Conservation (phyloP, 1,140 invertebrate genomes). For the Calephelis virginiensis region DNA sequence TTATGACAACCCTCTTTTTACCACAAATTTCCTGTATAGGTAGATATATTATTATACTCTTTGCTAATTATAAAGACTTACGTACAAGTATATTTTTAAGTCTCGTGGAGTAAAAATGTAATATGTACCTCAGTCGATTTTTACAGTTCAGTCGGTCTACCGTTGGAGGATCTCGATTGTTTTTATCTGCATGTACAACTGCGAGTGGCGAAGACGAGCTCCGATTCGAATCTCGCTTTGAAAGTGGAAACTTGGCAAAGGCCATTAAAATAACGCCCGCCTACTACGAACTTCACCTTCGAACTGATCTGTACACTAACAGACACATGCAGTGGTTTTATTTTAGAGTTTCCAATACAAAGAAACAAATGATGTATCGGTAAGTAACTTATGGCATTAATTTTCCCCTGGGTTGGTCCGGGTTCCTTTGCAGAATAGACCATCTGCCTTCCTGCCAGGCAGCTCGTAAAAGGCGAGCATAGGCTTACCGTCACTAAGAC, state of each 20-base stretch:
- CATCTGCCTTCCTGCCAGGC: too few species aligned
- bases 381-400: slow-evolving; percentile 47
- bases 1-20: too few species aligned
- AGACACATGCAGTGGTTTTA: slow-evolving; percentile 97
- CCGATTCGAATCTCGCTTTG: slow-evolving; percentile 96
- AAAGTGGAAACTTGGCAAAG: slow-evolving; percentile 96
- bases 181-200: slow-evolving; percentile 76
- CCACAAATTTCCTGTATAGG: too few species aligned
- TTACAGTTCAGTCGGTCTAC: slow-evolving; percentile 91
- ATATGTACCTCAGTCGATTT: too few species aligned
- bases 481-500: too few species aligned
- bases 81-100: too few species aligned
- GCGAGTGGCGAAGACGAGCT: slow-evolving; percentile 82
- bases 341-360: slow-evolving; percentile 91
- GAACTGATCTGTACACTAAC: slow-evolving; percentile 95
- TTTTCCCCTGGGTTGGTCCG: too few species aligned
- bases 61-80: too few species aligned
- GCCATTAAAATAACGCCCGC: slow-evolving; percentile 93
- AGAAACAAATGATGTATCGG: slow-evolving; percentile 89
- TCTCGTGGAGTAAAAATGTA: too few species aligned
- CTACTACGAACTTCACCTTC: slow-evolving; percentile 97
- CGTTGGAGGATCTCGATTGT: slow-evolving; percentile 85
- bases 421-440: too few species aligned
- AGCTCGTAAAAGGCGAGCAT: too few species aligned
- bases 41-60: too few species aligned